Conservation (phyloP, 1,140 invertebrate genomes). For the Apis laboriosa region DNA sequence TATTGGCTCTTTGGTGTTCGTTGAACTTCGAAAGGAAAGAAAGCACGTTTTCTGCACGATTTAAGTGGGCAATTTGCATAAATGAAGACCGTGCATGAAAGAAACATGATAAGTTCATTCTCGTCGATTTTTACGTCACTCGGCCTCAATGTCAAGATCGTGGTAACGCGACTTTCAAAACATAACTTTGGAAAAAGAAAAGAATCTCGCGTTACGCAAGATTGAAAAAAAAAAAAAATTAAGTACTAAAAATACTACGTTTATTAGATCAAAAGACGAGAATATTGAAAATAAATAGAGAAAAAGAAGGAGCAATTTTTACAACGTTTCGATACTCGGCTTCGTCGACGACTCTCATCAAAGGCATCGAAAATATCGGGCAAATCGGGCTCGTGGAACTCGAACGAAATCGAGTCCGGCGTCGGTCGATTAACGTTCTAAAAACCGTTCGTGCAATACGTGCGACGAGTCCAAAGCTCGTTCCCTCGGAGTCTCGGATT, state of each 20-base stretch:
- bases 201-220: too few species aligned
- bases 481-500: slow-evolving; percentile 26
- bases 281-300: neutral
- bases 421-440: slow-evolving; percentile 51
- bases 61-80: too few species aligned
- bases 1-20: neutral
- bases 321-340: neutral
- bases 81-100: too few species aligned
- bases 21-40: neutral
- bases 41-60: neutral
- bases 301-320: neutral
- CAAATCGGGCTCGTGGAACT: neutral
- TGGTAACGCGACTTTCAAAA: too few species aligned
- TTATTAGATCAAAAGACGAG: too few species aligned
- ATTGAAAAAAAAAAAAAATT: too few species aligned
- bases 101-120: too few species aligned
- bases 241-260: too few species aligned
- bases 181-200: too few species aligned
- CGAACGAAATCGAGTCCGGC: slow-evolving; percentile 37
- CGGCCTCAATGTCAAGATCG: too few species aligned
- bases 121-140: too few species aligned
- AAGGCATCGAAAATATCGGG: neutral
- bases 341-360: neutral
- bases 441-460: slow-evolving; percentile 59
- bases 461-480: slow-evolving; percentile 57